Percentiles rank a stretch among this genome's conserved stretches.
Conservation (phyloP, 1,140 invertebrate genomes). For the Brachionus koreanus region DNA sequence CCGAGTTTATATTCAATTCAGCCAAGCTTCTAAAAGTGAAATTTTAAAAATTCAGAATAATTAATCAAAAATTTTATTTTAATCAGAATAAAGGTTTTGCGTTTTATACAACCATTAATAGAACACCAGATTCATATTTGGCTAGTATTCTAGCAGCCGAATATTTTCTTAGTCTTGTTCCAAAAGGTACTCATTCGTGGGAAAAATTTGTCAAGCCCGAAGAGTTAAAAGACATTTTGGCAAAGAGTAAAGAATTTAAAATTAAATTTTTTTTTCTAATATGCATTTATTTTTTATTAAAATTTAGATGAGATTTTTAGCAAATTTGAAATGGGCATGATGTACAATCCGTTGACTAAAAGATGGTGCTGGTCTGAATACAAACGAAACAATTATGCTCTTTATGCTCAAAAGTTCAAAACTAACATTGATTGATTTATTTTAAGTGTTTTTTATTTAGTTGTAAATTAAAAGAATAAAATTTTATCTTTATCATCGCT, state of each 20-base stretch:
- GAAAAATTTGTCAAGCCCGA: constrained; percentile 78
- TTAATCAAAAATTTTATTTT: constrained; percentile 43
- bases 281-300: not conserved
- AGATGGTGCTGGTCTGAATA: constrained; percentile 68
- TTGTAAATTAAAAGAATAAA: too few species aligned
- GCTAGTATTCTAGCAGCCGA: constrained; percentile 72
- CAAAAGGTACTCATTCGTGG: constrained; percentile 82
- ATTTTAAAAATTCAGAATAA: constrained; percentile 47
- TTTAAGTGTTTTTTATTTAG: too few species aligned
- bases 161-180: constrained; percentile 69
- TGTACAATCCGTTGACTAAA: constrained; percentile 67
- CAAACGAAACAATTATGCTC: constrained; percentile 68
- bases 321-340: constrained; percentile 68
- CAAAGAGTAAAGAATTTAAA: constrained; percentile 52
- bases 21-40: constrained; percentile 67
- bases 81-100: constrained; percentile 74
- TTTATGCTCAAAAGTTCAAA: constrained; percentile 63
- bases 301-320: constrained; percentile 65
- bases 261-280: constrained; percentile 57
- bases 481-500: too few species aligned
- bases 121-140: constrained; percentile 71
- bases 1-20: constrained; percentile 72
- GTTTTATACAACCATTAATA: constrained; percentile 87
- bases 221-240: constrained; percentile 68
- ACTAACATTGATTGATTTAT: not conserved